These are phyloP conservation scores for Polymixis flavicincta DNA, from an alignment of 2,888 invertebrate genomes.

Conservation along the genomic window DNA sequence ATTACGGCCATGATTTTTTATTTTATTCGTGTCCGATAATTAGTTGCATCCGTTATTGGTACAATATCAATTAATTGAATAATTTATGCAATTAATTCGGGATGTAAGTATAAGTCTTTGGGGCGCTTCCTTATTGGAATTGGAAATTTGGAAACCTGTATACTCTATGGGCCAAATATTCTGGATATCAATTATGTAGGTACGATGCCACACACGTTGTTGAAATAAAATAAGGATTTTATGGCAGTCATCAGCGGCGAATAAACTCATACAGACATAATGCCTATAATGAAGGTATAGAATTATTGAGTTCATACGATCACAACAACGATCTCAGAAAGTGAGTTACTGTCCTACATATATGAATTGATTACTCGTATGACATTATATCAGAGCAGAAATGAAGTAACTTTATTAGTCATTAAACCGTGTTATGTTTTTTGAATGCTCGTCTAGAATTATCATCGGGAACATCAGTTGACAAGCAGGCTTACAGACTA, in stretches of 20 bases:
- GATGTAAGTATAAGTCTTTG: slow-evolving; percentile 33
- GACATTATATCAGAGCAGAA: not conserved
- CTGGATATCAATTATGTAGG: slow-evolving; percentile 23
- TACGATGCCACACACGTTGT: slow-evolving; percentile 51
- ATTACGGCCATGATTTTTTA: slow-evolving; percentile 48
- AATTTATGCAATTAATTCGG: slow-evolving; percentile 57
- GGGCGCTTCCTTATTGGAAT: slow-evolving; percentile 41
- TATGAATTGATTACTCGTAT: too few species aligned
- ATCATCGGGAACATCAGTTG: too few species aligned
- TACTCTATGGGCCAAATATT: not conserved
- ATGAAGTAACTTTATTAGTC: not conserved
- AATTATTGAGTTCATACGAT: not conserved
- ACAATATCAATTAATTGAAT: slow-evolving; percentile 58
- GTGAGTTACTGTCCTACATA: too few species aligned
- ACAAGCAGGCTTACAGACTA: not conserved
- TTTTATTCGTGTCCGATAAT: slow-evolving; percentile 53
- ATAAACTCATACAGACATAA: not conserved
- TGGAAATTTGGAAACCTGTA: not conserved
- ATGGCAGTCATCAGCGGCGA: not conserved
- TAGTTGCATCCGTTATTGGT: slow-evolving; percentile 61
- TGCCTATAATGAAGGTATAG: not conserved
- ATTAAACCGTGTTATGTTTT: too few species aligned
- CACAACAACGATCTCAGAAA: not conserved
- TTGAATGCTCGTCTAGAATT: too few species aligned
- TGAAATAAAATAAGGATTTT: slow-evolving; percentile 19